These are phyloP conservation scores for Chloropsis hardwickii DNA, from an alignment of 2,113 vertebrate genomes.

Conservation along the genomic window DNA sequence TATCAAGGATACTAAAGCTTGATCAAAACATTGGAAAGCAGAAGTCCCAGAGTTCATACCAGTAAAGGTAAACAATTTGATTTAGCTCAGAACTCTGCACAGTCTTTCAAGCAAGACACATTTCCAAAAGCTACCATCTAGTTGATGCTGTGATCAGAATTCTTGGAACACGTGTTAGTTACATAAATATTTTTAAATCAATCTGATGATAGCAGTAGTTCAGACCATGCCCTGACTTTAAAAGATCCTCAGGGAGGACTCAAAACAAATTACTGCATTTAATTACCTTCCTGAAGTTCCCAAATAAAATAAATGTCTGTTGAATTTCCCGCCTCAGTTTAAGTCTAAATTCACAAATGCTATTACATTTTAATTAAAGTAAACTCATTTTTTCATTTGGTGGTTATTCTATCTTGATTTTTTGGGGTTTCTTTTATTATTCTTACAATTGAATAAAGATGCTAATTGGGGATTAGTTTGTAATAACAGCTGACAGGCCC, in stretches of 20 bases:
- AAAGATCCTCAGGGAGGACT: not conserved
- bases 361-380: conserved; percentile 50
- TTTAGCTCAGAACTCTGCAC: not conserved
- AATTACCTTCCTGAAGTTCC: conserved; percentile 9
- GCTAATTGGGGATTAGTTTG: conserved; percentile 19
- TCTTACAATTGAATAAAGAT: conserved; percentile 35
- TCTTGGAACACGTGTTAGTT: not conserved
- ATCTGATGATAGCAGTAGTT: not conserved
- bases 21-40: not conserved
- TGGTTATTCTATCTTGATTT: not conserved
- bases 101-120: accelerated
- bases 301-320: conserved; percentile 32
- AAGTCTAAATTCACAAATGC: conserved; percentile 5
- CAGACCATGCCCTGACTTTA: not conserved
- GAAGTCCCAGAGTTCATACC: not conserved
- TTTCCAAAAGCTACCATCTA: not conserved
- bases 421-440: not conserved
- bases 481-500: not conserved
- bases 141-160: not conserved
- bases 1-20: not conserved
- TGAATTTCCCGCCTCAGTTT: not conserved
- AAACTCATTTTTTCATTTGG: not conserved
- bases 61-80: not conserved
- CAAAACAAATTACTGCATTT: conserved; percentile 38
- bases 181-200: conserved; percentile 8